These are phyloP conservation scores for Hedychridium roseum DNA, from an alignment of 2,888 invertebrate genomes.

Conservation along the genomic window DNA sequence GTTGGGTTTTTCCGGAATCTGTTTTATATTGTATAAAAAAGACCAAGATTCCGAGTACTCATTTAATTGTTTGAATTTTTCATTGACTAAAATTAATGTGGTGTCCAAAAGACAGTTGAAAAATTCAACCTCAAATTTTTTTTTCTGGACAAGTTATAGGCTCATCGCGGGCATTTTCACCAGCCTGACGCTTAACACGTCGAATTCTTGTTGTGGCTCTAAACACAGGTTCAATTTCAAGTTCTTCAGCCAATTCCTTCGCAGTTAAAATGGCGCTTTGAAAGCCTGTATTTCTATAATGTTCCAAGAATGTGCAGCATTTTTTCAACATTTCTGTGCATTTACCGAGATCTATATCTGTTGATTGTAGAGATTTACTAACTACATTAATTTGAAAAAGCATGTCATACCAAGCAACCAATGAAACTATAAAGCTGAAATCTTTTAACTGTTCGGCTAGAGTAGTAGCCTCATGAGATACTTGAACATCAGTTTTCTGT, in stretches of 20 bases:
- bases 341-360: slow-evolving; percentile 29
- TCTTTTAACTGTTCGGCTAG: slow-evolving; percentile 31
- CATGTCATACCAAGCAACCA: slow-evolving; percentile 48
- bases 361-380: slow-evolving; percentile 33
- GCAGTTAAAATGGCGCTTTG: slow-evolving; percentile 32
- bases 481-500: slow-evolving; percentile 15
- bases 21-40: slow-evolving; percentile 27
- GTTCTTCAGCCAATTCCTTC: slow-evolving; percentile 43
- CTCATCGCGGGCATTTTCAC: no score
- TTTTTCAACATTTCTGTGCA: slow-evolving; percentile 32
- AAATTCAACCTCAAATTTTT: slow-evolving; percentile 19
- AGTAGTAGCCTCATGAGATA: slow-evolving; percentile 27
- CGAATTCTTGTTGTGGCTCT: no score
- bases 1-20: no score
- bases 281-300: slow-evolving; percentile 33
- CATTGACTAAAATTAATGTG: slow-evolving; percentile 21
- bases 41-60: slow-evolving; percentile 20
- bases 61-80: slow-evolving; percentile 27
- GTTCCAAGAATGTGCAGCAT: no score
- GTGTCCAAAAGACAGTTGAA: slow-evolving; percentile 19
- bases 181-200: no score
- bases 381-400: slow-evolving; percentile 39
- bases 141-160: no score
- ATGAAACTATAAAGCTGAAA: slow-evolving; percentile 40
- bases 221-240: slow-evolving; percentile 32